A percentile compares a stretch with the other conserved stretches of the same genome.
Conservation (phyloP, 2,113 vertebrate species). For the Peromyscus maniculatus region DNA sequence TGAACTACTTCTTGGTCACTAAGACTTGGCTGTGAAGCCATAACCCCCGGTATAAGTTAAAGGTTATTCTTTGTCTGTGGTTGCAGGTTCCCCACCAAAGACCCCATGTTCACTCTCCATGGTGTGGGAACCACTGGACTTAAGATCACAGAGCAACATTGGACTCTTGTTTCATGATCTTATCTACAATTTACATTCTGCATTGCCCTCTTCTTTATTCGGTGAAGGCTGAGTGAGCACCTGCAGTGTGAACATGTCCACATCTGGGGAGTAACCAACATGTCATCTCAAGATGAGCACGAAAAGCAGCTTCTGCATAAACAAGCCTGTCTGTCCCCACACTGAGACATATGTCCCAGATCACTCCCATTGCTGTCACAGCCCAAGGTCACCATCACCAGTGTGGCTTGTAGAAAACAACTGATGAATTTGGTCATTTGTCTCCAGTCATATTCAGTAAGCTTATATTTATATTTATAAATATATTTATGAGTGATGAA, state of each 20-base stretch:
- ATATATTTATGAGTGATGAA: conserved; percentile 10
- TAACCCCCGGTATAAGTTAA: background rate
- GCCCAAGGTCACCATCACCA: background rate
- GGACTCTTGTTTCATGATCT: background rate
- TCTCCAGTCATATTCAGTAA: conserved; percentile 34
- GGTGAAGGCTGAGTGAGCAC: background rate
- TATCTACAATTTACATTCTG: conserved; percentile 20
- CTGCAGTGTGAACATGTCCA: background rate
- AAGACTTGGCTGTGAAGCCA: background rate
- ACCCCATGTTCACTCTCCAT: background rate
- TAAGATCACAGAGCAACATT: background rate
- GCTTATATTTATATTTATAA: background rate
- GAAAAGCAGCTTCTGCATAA: background rate
- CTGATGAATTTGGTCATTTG: background rate
- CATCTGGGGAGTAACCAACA: background rate
- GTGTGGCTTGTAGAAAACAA: background rate
- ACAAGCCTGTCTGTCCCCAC: background rate
- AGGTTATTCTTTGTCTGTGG: background rate
- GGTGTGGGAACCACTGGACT: background rate
- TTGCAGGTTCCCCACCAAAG: background rate
- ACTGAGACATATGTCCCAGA: background rate
- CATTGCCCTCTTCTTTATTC: conserved; percentile 8
- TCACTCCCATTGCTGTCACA: background rate
- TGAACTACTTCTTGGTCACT: background rate
- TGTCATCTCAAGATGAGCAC: background rate